phyloP scores from a whole-genome alignment of 2,888 invertebrate species.

The Acleris laterana region DNA sequence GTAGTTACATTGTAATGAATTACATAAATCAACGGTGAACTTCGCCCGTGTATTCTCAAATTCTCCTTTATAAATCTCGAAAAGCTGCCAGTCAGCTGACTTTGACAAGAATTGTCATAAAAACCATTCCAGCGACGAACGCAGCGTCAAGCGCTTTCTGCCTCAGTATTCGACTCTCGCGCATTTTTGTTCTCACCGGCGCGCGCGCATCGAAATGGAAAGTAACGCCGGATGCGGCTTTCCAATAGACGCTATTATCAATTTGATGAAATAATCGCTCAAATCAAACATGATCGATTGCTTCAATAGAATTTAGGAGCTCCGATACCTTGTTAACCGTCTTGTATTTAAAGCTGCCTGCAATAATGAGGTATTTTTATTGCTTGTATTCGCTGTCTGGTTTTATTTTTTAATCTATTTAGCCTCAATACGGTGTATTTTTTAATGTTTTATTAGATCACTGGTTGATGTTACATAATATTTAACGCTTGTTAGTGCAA shows the following conservation, averaged over 20 bases:
- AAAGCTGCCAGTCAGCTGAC: not conserved
- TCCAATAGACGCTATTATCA: conserved; percentile 16
- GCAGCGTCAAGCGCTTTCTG: not conserved
- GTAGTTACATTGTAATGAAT: too few species aligned
- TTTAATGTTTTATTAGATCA: too few species aligned
- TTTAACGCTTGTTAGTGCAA: too few species aligned
- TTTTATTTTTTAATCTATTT: too few species aligned
- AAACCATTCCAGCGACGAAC: not conserved
- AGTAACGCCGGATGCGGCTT: conserved; percentile 40
- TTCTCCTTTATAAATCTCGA: too few species aligned
- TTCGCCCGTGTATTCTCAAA: too few species aligned
- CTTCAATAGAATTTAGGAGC: conserved; percentile 5
- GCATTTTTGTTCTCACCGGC: conserved; percentile 28
- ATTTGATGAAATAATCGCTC: conserved; percentile 16
- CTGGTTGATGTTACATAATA: too few species aligned
- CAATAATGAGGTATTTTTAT: not conserved
- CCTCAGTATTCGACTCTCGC: conserved; percentile 1
- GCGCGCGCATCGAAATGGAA: conserved; percentile 41
- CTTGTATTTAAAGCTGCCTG: not conserved
- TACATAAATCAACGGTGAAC: too few species aligned
- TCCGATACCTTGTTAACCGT: conserved; percentile 10
- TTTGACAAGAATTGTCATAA: not conserved
- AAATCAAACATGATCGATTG: conserved; percentile 18
- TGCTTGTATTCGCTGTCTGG: not conserved
- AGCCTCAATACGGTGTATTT: too few species aligned